Percentiles rank a stretch among this genome's conserved stretches.
Conservation (phyloP, 2,113 vertebrate species). For the Poecilia latipinna region DNA sequence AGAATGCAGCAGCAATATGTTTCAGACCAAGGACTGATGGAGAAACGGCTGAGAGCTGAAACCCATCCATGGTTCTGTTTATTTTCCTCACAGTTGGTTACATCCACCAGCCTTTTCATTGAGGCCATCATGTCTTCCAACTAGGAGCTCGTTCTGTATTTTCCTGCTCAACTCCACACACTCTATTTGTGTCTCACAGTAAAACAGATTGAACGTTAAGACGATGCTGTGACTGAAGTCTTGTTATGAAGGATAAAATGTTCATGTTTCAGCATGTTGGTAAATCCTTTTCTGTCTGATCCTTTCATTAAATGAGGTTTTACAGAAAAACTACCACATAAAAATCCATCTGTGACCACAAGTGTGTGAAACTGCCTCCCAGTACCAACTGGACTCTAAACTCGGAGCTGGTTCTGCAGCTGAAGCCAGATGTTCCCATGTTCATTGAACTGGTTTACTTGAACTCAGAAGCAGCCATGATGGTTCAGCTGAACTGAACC, state of each 20-base stretch:
- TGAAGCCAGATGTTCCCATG: conserved; percentile 76
- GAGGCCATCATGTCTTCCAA: conserved; percentile 42
- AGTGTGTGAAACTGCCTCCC: conserved; percentile 53
- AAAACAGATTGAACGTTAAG: conserved; percentile 36
- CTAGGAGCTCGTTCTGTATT: conserved; percentile 56
- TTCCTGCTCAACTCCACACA: conserved; percentile 32
- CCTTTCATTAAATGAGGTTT: conserved; percentile 56
- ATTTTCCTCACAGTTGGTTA: conserved; percentile 19
- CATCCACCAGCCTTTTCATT: conserved; percentile 45
- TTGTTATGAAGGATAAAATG: conserved; percentile 48
- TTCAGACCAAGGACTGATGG: conserved; percentile 51
- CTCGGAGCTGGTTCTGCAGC: conserved; percentile 69
- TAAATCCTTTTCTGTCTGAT: conserved; percentile 35
- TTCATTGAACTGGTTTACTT: conserved; percentile 75
- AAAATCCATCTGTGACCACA: conserved; percentile 64
- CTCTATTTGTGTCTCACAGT: conserved; percentile 33
- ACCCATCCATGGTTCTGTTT: conserved; percentile 47
- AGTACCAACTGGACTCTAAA: conserved; percentile 75
- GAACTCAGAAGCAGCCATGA: no score
- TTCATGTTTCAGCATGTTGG: conserved; percentile 15
- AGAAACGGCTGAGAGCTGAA: conserved; percentile 16
- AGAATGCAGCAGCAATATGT: conserved; percentile 66
- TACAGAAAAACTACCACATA: conserved; percentile 66
- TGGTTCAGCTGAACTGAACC: no score
- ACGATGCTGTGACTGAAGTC: conserved; percentile 21